phyloP scores from a whole-genome alignment of 2,113 vertebrate species.

The Brevimyrus niger region DNA sequence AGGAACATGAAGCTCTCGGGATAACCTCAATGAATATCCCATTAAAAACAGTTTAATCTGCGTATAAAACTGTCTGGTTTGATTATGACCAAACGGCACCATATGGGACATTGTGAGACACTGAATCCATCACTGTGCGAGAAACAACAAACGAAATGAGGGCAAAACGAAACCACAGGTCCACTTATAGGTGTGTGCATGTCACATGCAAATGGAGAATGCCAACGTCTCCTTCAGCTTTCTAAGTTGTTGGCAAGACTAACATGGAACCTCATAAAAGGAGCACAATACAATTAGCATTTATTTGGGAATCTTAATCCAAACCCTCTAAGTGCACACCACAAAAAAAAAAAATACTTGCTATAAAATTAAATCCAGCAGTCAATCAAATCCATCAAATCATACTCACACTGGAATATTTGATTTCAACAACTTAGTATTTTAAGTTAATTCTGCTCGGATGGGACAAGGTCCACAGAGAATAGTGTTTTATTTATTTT shows the following conservation, averaged over 20 bases:
- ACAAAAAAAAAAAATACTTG: neutral
- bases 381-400: constrained; percentile 32
- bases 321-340: constrained; percentile 23
- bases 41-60: neutral
- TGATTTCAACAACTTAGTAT: constrained; percentile 8
- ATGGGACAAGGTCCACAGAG: constrained; percentile 19
- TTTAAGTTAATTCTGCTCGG: constrained; percentile 19
- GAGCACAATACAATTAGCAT: constrained; percentile 40
- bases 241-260: constrained; percentile 26
- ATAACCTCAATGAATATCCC: neutral
- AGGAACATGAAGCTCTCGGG: neutral
- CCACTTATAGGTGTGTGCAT: constrained; percentile 3
- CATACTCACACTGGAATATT: constrained; percentile 44
- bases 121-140: neutral
- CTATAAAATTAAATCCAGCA: constrained; percentile 33
- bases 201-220: constrained; percentile 12
- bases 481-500: neutral
- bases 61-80: neutral
- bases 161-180: neutral
- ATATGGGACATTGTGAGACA: neutral
- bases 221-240: constrained; percentile 24
- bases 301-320: constrained; percentile 31
- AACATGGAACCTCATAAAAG: constrained; percentile 23
- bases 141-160: neutral
- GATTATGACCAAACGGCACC: neutral